phyloP scores from a whole-genome alignment of 2,113 vertebrate genomes.

The Pteruthius melanotis region DNA sequence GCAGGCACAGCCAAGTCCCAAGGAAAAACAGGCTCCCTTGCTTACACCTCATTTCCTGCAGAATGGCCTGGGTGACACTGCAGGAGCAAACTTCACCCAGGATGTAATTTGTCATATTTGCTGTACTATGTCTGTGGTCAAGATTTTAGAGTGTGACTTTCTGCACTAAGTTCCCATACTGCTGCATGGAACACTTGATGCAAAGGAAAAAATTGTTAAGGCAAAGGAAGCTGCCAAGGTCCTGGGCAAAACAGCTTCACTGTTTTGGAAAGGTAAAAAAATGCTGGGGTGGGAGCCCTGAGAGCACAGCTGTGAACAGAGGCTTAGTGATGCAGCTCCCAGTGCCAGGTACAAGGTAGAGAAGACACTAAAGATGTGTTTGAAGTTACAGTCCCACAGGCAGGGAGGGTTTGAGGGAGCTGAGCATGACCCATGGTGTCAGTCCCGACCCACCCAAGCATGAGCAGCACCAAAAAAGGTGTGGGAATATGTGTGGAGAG shows the following conservation, averaged over 20 bases:
- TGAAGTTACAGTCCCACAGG: neutral
- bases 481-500: fast-evolving
- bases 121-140: neutral
- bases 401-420: neutral
- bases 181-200: neutral
- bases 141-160: neutral
- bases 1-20: neutral
- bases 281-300: neutral
- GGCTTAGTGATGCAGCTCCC: neutral
- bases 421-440: neutral
- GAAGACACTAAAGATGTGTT: neutral
- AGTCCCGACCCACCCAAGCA: neutral
- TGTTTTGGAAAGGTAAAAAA: neutral
- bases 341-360: neutral
- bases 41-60: neutral
- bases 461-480: neutral
- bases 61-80: neutral
- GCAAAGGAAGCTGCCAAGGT: neutral
- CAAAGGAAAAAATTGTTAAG: neutral
- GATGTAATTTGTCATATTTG: neutral
- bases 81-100: neutral
- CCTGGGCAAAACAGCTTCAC: neutral
- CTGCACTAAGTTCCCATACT: neutral
- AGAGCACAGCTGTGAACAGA: neutral
- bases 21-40: neutral